phyloP scores from a whole-genome alignment of 1,140 invertebrate species.

The Drosophila takahashii region DNA sequence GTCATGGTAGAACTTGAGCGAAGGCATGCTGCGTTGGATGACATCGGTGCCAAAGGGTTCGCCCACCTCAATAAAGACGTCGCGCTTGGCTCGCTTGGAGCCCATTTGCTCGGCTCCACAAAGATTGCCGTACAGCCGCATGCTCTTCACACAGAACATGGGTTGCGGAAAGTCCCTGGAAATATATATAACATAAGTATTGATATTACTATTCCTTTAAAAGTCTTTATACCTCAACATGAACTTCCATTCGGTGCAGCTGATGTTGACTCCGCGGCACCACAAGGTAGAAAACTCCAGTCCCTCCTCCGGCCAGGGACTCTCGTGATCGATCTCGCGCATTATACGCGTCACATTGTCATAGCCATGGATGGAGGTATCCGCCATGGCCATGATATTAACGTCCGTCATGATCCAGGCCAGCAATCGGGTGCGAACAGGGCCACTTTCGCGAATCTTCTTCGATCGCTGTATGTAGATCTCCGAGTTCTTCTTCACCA shows the following conservation, averaged over 20 bases:
- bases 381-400: slow-evolving; percentile 93
- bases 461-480: slow-evolving; percentile 97
- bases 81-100: slow-evolving; percentile 90
- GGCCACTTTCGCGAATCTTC: slow-evolving; percentile 90
- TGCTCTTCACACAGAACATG: slow-evolving; percentile 91
- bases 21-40: slow-evolving; percentile 95
- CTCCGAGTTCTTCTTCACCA: slow-evolving; percentile 95
- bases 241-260: slow-evolving; percentile 93
- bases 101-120: slow-evolving; percentile 95
- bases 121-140: slow-evolving; percentile 95
- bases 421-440: slow-evolving; percentile 91
- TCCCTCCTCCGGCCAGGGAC: slow-evolving; percentile 95
- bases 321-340: slow-evolving; percentile 92
- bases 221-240: slow-evolving; percentile 86
- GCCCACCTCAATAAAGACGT: slow-evolving; percentile 90
- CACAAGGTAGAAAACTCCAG: slow-evolving; percentile 96
- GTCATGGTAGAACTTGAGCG: slow-evolving; percentile 99
- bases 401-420: slow-evolving; percentile 92
- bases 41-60: slow-evolving; percentile 90
- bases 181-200: too few relatives aligned
- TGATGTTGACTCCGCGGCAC: slow-evolving; percentile 93
- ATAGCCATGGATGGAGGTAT: slow-evolving; percentile 93
- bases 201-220: not conserved
- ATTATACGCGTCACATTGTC: slow-evolving; percentile 91
- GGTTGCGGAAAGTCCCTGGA: slow-evolving; percentile 97